phyloP scores from a whole-genome alignment of 1,140 invertebrate species.

The Drosophila sproati region DNA sequence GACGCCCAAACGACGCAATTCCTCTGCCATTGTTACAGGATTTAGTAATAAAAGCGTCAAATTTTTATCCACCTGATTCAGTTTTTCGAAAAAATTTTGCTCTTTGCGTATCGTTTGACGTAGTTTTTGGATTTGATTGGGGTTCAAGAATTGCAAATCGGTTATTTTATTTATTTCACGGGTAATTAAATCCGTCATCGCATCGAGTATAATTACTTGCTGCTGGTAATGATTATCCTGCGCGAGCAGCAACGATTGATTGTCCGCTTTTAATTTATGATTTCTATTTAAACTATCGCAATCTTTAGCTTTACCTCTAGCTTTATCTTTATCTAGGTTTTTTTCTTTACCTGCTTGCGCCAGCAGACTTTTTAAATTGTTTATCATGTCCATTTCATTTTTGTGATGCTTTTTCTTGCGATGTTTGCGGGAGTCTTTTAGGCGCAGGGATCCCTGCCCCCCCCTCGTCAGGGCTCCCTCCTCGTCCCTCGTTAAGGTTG shows the following conservation, averaged over 20 bases:
- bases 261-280: too few species aligned
- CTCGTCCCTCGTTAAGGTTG: too few species aligned
- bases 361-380: conserved; percentile 74
- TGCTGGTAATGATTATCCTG: conserved; percentile 5
- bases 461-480: too few species aligned
- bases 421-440: conserved; percentile 53
- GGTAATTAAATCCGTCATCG: conserved; percentile 67
- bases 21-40: conserved; percentile 70
- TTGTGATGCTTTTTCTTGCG: conserved; percentile 82
- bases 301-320: too few species aligned
- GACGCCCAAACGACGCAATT: conserved; percentile 41
- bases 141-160: conserved; percentile 63
- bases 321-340: too few species aligned
- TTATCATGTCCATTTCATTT: conserved; percentile 82
- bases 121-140: conserved; percentile 59
- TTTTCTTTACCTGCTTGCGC: conserved; percentile 34
- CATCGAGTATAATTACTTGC: conserved; percentile 46
- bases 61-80: conserved; percentile 78
- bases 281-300: too few species aligned
- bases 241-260: too few species aligned
- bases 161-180: conserved; percentile 79
- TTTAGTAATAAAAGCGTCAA: conserved; percentile 74
- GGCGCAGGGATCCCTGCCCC: too few species aligned
- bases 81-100: conserved; percentile 71
- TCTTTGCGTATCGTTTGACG: conserved; percentile 63